These are phyloP conservation scores for Muscicapa comitata DNA, from an alignment of 2,797 vertebrate genomes.

Conservation along the genomic window DNA sequence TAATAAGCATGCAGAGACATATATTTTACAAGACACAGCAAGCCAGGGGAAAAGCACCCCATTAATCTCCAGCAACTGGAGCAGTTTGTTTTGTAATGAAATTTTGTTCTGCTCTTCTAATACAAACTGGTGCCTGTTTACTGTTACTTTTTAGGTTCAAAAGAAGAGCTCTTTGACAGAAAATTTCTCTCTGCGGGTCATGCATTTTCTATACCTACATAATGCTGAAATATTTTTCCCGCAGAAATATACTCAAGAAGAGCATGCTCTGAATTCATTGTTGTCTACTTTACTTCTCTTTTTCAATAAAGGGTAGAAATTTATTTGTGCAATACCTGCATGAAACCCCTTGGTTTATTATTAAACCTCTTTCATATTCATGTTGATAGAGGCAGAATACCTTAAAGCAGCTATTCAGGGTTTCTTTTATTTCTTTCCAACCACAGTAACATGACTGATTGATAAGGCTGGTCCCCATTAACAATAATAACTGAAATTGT, in stretches of 20 bases:
- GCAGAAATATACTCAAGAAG: background rate
- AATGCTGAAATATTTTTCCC: background rate
- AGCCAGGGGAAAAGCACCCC: constrained; percentile 33
- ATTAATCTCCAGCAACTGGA: constrained; percentile 65
- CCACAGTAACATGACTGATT: background rate
- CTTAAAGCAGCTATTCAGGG: background rate
- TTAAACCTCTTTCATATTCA: background rate
- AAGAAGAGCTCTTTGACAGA: background rate
- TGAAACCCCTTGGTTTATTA: background rate
- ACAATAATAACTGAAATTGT: background rate
- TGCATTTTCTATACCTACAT: background rate
- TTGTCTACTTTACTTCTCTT: background rate
- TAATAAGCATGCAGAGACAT: constrained; percentile 57
- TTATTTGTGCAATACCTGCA: background rate
- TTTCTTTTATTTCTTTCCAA: background rate
- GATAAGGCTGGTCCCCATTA: background rate
- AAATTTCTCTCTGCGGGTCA: constrained; percentile 1
- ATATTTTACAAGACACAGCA: constrained; percentile 34
- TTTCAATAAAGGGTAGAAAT: constrained; percentile 2
- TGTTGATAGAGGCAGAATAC: background rate
- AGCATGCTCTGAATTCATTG: background rate
- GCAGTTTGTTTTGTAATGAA: constrained; percentile 15
- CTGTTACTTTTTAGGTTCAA: background rate
- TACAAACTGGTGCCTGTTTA: constrained; percentile 11
- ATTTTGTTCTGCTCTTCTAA: constrained; percentile 38